These are phyloP conservation scores for Meloidogyne chitwoodi DNA, from an alignment of 1,140 invertebrate species.

Conservation along the genomic window DNA sequence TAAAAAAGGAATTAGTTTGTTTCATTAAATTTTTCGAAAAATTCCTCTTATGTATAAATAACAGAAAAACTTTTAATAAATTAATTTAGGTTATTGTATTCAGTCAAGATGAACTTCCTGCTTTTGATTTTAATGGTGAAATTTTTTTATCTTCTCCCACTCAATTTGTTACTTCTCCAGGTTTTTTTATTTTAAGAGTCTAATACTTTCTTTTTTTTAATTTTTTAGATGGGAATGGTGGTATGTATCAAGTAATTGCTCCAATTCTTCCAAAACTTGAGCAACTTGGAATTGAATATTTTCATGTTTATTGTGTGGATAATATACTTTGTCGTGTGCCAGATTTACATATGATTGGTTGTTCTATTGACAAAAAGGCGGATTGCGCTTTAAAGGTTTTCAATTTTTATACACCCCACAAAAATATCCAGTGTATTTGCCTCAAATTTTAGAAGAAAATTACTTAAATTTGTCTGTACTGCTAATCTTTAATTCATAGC, in stretches of 20 bases:
- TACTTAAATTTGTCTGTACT: too few species aligned
- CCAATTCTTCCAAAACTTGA: constrained; percentile 69
- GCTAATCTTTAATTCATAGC: too few species aligned
- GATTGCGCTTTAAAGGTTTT: constrained; percentile 86
- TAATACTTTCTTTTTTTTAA: not conserved
- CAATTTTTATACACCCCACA: too few species aligned
- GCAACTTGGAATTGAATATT: constrained; percentile 75
- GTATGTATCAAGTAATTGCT: constrained; percentile 76
- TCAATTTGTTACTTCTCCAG: constrained; percentile 76
- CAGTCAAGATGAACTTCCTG: constrained; percentile 86
- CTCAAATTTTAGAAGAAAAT: too few species aligned
- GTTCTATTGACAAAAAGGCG: constrained; percentile 78
- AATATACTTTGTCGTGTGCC: constrained; percentile 97
- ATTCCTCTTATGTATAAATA: too few species aligned
- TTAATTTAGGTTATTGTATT: constrained; percentile 68
- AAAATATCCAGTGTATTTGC: too few species aligned
- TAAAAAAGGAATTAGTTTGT: too few species aligned
- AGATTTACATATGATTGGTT: constrained; percentile 93
- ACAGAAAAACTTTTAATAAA: too few species aligned
- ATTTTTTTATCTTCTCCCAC: not conserved
- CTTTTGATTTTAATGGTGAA: constrained; percentile 68
- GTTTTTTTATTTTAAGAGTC: constrained; percentile 33
- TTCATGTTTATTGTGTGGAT: constrained; percentile 96
- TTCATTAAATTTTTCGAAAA: too few species aligned
- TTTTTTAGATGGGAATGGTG: constrained; percentile 84